Base-by-base conservation (phyloP, 2,113 vertebrate genomes). In the Pitta sordida region DNA sequence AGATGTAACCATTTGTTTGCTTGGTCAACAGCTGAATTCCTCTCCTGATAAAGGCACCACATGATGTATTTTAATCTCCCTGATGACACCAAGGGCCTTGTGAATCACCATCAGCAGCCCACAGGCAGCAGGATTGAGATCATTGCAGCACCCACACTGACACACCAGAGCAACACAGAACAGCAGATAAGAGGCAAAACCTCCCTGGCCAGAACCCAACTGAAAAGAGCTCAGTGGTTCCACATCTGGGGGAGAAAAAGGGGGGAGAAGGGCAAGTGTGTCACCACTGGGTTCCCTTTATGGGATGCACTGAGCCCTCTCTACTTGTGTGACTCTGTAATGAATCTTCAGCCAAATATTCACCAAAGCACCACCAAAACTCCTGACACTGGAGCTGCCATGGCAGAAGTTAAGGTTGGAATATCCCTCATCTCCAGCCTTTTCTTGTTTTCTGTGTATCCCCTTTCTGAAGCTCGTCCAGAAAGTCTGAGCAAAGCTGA, bases 381-480 rank as follows among this genome's bases (percentile, higher is more conserved):
- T 0, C 9, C 9, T n/a, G 29, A 1, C 3, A 2, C 20, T 11
- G 37, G 27, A 69, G 46, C 17, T 58, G 2, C 62, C 24, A 8
- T 5, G 30, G 20, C 34, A 39, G 49, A 48, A 36, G n/a, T 20
- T 67, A 39, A 36, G 13, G 30, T 1, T 59, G 41, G 77, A 69
- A 58, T 11, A 24, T 20, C 32, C 11, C 44, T 62, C 18, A 3
- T 10, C 24, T 30, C 71, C 64, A 63, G 48, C 22, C 27, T 46
- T 27, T 37, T 20, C 48, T 41, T 30, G 13, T 21, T 20, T 46
- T 46, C 14, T 32, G 0, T 20, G n/a, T n/a, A n/a, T n/a, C 48
- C 36, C 12, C 36, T 43, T 36, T 37, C 0, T 5, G 53, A 27
- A 76, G 44, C 51, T 30, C 16, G n/a, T 34, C 21, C 70, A 34